Base-by-base conservation (phyloP, 2,797 vertebrate species). In the Hyperoplus lanceolatus region DNA sequence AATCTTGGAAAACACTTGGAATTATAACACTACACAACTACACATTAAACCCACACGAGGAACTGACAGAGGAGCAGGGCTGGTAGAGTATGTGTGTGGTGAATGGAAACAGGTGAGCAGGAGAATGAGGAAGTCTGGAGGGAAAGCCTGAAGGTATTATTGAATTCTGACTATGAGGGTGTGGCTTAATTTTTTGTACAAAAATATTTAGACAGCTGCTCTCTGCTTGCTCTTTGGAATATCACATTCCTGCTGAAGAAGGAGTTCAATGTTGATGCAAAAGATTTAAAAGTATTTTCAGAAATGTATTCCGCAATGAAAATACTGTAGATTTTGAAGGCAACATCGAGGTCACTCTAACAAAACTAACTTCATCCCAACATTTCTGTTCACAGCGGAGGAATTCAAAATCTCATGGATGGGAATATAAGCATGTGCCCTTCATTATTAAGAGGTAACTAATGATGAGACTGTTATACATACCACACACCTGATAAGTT, bases 321-420 rank as follows among this genome's bases (percentile, higher is more conserved):
- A 15, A 12, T 18, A 3, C 15, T 67, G 50, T 42, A 45, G 7
- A 21, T 55, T 1, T 45, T 7, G 5, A 1, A 8, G 8, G 11
- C 14, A 48, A 11, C 0, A 1, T n/a, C 29, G 16, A 48, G 51
- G 3, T 61, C 3, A 51, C 4, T 51, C 14, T 42, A 13, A 5
- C 16, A 13, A 2, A 55, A 43, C 12, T 39, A 48, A 46, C 16
- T 11, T n/a, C 2, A 14, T 70, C 9, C 4, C 57, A 41, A 0
- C 79, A 14, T 71, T 81, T 75, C 41, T 76, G 14, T 81, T 88
- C 70, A 57, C 77, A 96, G 96, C 14, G 91, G 80, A 0, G 87
- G 87, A n/a, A 90, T 95, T 90, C 96, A 96, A 50, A 93, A 93
- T 87, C 64, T 96, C 36, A 39, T 65, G 59, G 61, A 76, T 59